phyloP scores from a whole-genome alignment of 1,140 invertebrate species.

The Pogonomyrmex barbatus region DNA sequence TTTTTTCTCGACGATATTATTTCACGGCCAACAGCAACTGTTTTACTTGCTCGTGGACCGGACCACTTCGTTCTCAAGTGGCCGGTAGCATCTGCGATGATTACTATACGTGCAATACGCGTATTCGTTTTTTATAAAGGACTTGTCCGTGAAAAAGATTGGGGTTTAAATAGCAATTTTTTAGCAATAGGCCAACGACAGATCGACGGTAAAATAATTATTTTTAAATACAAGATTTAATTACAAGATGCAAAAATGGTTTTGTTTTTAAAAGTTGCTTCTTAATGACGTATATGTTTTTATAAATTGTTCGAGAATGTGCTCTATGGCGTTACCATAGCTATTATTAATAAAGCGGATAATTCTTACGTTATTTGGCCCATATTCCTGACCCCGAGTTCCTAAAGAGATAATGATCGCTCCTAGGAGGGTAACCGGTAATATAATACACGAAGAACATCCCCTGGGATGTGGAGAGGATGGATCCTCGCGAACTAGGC shows the following conservation, averaged over 20 bases:
- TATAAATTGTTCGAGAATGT: not conserved
- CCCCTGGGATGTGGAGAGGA: conserved; percentile 75
- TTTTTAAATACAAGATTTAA: not conserved
- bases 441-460: conserved; percentile 80
- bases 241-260: not conserved
- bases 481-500: conserved; percentile 50
- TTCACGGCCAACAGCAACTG: conserved; percentile 82
- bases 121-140: conserved; percentile 26
- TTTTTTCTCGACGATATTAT: conserved; percentile 81
- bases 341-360: conserved; percentile 58
- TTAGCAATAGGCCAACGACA: not conserved
- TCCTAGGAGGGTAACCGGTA: conserved; percentile 76
- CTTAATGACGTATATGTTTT: not conserved
- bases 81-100: conserved; percentile 80
- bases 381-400: conserved; percentile 67
- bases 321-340: conserved; percentile 46
- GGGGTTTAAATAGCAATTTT: not conserved
- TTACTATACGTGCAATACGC: conserved; percentile 14
- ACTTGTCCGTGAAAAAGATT: not conserved
- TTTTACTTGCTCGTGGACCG: conserved; percentile 80
- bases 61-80: conserved; percentile 83
- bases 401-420: conserved; percentile 83
- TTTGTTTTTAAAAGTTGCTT: not conserved
- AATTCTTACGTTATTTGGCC: conserved; percentile 71
- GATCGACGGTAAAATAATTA: not conserved